Evolutionary conservation across 2,113 vertebrate genomes (phyloP), one percentile per base, ranked within the genome.

Genomic region (Hemibagrus wyckioides): DNA sequence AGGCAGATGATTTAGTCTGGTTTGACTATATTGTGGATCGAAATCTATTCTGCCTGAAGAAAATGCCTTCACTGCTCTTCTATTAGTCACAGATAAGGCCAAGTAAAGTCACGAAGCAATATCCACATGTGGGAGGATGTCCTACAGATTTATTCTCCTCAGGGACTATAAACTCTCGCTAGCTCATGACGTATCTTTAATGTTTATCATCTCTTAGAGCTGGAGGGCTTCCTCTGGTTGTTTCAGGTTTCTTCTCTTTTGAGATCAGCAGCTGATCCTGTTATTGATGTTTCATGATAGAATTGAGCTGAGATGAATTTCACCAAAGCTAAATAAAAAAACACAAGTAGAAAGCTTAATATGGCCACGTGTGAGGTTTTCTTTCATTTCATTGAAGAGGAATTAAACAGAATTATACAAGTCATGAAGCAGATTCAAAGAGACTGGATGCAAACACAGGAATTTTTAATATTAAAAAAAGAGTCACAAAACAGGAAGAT

Each of bases 121-220:
- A 48, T n/a, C 41, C 73, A 76, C 41, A 48, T 50, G 41, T n/a
- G 25, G 23, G 44, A 76, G 5, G 23, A 17, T 5, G 5, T 48
- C 41, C 39, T 41, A 73, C 69, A 73, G 69, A 44, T 73, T 73
- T 73, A 73, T 73, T 44, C 15, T 48, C 41, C 41, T 50, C 13
- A n/a, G 73, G 73, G 73, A 76, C 73, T 76, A 15, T 76, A 76
- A 76, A 76, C 48, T 28, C 69, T 73, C 39, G 41, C 39, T 41
- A 13, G 69, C 36, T 73, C 44, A 15, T 76, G 73, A 48, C 13
- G 25, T 50, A 48, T 1, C 15, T n/a, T 50, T n/a, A 50, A 11
- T 30, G 25, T 76, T 76, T 76, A 76, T 76, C 25, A 50, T 7
- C 73, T 28, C 25, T 75, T 28, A 15, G 73, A 76, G 14, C 41